phyloP scores from a whole-genome alignment of 1,140 invertebrate genomes.

The Drosophila tristis region DNA sequence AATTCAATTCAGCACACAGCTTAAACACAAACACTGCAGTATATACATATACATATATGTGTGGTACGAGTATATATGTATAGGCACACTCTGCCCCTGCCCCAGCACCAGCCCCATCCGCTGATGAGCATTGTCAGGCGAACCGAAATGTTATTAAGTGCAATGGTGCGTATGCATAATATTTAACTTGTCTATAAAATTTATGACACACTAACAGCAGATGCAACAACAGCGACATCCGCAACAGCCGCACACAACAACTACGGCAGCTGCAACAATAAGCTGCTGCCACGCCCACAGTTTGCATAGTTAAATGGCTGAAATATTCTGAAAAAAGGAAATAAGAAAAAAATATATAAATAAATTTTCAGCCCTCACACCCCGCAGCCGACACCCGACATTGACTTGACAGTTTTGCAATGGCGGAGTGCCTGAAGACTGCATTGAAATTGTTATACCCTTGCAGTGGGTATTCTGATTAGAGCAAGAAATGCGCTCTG shows the following conservation, averaged over 20 bases:
- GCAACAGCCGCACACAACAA: constrained; percentile 11
- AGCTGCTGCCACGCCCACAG: constrained; percentile 18
- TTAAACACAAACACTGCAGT: constrained; percentile 24
- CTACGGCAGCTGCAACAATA: constrained; percentile 29
- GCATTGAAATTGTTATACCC: constrained; percentile 40
- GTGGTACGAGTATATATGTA: background rate
- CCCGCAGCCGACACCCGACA: background rate
- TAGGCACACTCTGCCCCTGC: background rate
- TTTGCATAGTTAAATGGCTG: constrained; percentile 28
- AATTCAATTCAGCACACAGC: constrained; percentile 56
- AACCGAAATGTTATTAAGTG: constrained; percentile 63
- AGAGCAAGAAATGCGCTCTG: too few relatives aligned
- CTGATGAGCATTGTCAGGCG: constrained; percentile 31
- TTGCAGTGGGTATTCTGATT: constrained; percentile 11
- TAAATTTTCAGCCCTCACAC: constrained; percentile 2
- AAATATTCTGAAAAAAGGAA: constrained; percentile 40
- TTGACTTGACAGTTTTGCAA: constrained; percentile 56
- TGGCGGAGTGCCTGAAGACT: constrained; percentile 41
- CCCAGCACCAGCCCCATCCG: background rate
- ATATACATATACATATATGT: background rate
- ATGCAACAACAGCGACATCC: constrained; percentile 21
- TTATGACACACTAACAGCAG: constrained; percentile 43
- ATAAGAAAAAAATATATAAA: constrained; percentile 19
- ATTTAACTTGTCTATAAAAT: constrained; percentile 66
- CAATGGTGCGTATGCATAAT: constrained; percentile 76